Base-by-base conservation (phyloP, 2,113 vertebrate genomes). In the Megaleporinus macrocephalus region DNA sequence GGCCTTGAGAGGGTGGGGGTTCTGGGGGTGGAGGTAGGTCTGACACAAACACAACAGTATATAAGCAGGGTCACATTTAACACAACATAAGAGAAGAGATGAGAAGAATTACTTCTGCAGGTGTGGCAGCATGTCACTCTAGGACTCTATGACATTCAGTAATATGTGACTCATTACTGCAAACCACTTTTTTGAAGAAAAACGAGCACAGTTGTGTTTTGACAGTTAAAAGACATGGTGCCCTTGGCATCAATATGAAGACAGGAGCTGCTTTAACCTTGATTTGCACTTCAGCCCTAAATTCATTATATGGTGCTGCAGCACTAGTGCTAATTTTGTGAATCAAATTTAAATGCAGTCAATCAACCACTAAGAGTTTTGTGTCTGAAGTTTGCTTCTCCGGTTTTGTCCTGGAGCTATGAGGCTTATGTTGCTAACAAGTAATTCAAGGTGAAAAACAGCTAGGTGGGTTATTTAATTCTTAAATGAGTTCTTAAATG, bases 11-110 rank as follows among this genome's bases (percentile, higher is more conserved):
- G 73, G 97, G 98, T 72, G 98, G 97, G n/a, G 98, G 97, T 80
- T 99, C 98, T 29, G 98, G 97, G 87, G 98, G 97, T 90, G 98
- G 98, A 94, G 98, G 98, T 95, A 99, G 96, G 95, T 98, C 98
- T 99, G 88, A 29, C 20, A 79, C 63, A 78, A 72, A 59, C 41
- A 81, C 14, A 68, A 11, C n/a, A 59, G 16, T 12, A 47, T 5
- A 26, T 33, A 16, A 53, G 2, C 5, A 33, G 9, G 4, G 14
- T 20, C 36, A 9, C 49, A 44, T 55, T 20, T 57, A 18, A 57
- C 22, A 24, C 24, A 26, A 1, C 22, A 2, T 24, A 36, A 36
- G 1, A 22, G 10, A n/a, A n/a, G n/a, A n/a, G n/a, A n/a, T n/a
- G n/a, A 59, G 22, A 12, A 41, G 18, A 20, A 41, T 26, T 4